These are phyloP conservation scores for Pitangus sulphuratus DNA, from an alignment of 2,797 vertebrate genomes.

Conservation along the genomic window DNA sequence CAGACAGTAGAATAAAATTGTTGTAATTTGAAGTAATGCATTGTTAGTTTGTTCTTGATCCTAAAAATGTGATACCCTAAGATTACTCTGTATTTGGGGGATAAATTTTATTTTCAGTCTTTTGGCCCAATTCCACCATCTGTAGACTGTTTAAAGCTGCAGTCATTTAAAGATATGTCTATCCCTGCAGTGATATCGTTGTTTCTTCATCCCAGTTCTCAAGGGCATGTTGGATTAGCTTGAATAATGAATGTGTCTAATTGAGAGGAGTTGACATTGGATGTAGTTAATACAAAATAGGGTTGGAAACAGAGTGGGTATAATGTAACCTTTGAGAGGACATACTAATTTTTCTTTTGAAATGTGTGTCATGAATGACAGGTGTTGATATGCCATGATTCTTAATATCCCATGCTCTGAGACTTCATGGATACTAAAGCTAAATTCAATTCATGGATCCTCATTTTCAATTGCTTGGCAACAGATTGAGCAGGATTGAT, in stretches of 20 bases:
- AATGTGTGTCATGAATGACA: not conserved
- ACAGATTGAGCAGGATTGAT: not conserved
- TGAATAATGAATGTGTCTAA: not conserved
- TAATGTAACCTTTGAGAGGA: not conserved
- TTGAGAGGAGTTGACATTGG: not conserved
- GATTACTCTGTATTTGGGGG: not conserved
- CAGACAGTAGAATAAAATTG: not conserved
- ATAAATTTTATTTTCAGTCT: not conserved
- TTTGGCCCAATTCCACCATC: not conserved
- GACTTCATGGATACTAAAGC: not conserved
- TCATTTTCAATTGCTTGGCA: not conserved
- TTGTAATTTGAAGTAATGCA: not conserved
- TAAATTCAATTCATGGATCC: fast-evolving
- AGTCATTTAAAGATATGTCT: not conserved
- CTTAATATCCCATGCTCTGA: not conserved
- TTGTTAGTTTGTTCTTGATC: not conserved
- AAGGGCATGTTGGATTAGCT: slow-evolving; percentile 11
- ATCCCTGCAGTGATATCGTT: not conserved
- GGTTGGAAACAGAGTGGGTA: not conserved
- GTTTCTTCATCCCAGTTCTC: not conserved
- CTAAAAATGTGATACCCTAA: not conserved
- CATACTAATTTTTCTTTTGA: not conserved
- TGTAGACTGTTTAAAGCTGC: not conserved
- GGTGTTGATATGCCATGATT: not conserved
- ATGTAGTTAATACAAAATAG: not conserved